Evolutionary conservation across 2,113 vertebrate genomes (phyloP).

Genomic region (Panthera tigris): DNA sequence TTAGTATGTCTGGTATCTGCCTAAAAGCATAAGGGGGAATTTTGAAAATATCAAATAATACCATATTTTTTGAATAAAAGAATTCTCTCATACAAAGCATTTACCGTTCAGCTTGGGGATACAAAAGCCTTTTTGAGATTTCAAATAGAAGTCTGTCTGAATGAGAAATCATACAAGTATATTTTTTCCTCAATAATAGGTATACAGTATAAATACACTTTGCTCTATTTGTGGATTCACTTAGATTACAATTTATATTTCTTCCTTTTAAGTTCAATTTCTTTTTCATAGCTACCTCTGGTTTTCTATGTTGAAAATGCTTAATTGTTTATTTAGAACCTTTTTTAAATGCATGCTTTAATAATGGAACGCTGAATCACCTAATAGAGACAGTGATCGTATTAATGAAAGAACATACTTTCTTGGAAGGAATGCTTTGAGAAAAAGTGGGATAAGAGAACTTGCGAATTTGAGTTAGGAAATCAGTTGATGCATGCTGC

Average conservation of each 20-base stretch:
- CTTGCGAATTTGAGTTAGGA: neutral
- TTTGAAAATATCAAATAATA: conserved; percentile 66
- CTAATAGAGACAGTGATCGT: neutral
- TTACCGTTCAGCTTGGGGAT: conserved; percentile 28
- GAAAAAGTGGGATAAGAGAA: neutral
- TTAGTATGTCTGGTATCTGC: conserved; percentile 49
- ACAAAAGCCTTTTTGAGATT: conserved; percentile 33
- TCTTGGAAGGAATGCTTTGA: neutral
- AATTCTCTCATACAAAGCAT: conserved; percentile 41
- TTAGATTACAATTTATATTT: neutral
- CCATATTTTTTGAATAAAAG: conserved; percentile 54
- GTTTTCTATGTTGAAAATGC: neutral
- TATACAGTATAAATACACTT: neutral
- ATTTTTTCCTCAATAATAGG: neutral
- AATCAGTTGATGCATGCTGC: neutral
- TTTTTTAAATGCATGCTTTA: neutral
- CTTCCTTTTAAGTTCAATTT: neutral
- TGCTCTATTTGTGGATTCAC: neutral
- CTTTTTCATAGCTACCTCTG: neutral
- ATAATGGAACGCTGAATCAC: neutral
- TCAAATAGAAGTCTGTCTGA: conserved; percentile 42
- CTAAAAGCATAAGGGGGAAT: conserved; percentile 64
- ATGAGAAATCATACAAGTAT: neutral
- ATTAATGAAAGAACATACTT: neutral
- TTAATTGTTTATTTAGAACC: neutral